Evolutionary conservation across 2,113 vertebrate species (phyloP).

Genomic region (Tupaia tana): DNA sequence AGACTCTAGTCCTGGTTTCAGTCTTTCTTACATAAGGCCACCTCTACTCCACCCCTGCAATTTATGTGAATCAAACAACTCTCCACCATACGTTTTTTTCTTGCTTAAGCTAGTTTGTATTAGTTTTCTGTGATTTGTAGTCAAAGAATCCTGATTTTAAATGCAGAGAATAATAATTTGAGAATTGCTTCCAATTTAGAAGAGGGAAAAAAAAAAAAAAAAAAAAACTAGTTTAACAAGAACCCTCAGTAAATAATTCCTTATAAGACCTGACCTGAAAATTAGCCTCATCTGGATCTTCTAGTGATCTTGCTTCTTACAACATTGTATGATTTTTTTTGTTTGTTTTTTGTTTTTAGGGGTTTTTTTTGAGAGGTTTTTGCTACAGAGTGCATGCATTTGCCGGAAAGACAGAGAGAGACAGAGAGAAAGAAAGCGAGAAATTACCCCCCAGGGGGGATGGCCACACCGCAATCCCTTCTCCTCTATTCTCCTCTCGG

Average conservation of each 20-base stretch:
- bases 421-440: too few species aligned
- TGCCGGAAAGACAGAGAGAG: too few species aligned
- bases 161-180: neutral
- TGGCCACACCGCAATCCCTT: too few species aligned
- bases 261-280: neutral
- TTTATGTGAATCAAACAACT: neutral
- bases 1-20: neutral
- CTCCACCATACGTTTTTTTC: too few species aligned
- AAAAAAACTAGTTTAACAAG: neutral
- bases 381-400: too few species aligned
- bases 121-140: neutral
- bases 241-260: neutral
- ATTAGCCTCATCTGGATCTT: neutral
- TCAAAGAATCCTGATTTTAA: neutral
- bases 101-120: neutral
- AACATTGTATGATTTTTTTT: neutral
- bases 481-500: too few species aligned
- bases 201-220: neutral
- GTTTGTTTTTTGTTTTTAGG: too few species aligned
- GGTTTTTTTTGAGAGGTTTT: too few species aligned
- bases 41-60: neutral
- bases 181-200: neutral
- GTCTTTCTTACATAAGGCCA: neutral
- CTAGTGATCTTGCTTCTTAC: neutral
- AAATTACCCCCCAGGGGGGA: too few species aligned